phyloP scores from a whole-genome alignment of 2,113 vertebrate genomes.

The Sciurus niger region DNA sequence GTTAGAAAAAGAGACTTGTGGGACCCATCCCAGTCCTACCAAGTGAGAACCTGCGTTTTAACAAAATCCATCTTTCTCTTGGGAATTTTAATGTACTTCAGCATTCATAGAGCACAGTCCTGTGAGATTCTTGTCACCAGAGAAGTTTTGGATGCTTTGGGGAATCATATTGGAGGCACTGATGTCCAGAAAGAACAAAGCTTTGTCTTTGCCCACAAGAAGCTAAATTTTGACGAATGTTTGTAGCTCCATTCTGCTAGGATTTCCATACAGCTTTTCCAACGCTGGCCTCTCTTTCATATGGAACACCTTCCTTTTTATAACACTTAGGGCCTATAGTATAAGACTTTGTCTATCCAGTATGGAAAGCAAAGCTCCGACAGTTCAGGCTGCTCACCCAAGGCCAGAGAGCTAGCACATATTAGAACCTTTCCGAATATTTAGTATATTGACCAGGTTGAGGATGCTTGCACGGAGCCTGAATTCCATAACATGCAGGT shows the following conservation, averaged over 20 bases:
- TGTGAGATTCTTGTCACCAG: too few species aligned
- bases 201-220: too few species aligned
- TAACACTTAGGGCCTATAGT: too few species aligned
- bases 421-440: not conserved
- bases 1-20: not conserved
- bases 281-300: not conserved
- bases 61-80: not conserved
- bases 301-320: not conserved
- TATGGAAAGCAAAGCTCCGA: not conserved
- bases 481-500: not conserved
- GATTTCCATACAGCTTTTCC: not conserved
- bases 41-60: not conserved
- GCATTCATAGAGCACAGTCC: too few species aligned
- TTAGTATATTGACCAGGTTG: rapidly evolving
- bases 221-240: not conserved
- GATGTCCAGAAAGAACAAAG: too few species aligned
- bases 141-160: too few species aligned
- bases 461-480: not conserved
- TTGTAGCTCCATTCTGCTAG: not conserved
- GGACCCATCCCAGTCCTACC: not conserved
- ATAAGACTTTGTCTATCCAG: too few species aligned
- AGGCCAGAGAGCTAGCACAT: too few species aligned
- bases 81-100: too few species aligned
- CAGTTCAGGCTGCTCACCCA: not conserved
- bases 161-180: too few species aligned